Evolutionary conservation across 2,113 vertebrate species (phyloP).

Genomic region (Herpetotheres cachinnans): DNA sequence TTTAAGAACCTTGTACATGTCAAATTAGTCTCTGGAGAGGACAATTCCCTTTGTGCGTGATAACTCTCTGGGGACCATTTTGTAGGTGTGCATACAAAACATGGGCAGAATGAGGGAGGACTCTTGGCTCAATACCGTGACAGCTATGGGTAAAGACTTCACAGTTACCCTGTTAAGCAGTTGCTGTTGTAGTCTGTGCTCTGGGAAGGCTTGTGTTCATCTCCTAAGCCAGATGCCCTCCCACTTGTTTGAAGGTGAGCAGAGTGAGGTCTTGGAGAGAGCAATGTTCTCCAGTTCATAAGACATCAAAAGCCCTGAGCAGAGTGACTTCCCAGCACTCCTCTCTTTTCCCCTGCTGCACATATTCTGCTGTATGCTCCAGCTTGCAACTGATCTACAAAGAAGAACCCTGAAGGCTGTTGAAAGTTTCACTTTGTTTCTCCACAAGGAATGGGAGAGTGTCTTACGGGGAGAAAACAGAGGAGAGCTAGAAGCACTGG

Average conservation of each 20-base stretch:
- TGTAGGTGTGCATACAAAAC: neutral
- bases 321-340: neutral
- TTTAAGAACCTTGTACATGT: neutral
- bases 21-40: neutral
- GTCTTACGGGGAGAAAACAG: neutral
- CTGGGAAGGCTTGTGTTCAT: neutral
- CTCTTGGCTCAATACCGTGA: neutral
- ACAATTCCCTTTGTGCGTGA: neutral
- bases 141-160: neutral
- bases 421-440: neutral
- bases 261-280: neutral
- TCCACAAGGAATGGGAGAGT: neutral
- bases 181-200: neutral
- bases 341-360: fast-evolving
- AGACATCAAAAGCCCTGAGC: neutral
- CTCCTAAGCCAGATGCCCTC: neutral
- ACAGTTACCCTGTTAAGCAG: neutral
- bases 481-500: neutral
- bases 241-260: neutral
- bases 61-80: neutral
- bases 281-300: neutral
- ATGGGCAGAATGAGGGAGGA: neutral
- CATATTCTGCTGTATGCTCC: neutral
- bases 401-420: neutral
- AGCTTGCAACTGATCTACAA: neutral